phyloP scores from a whole-genome alignment of 2,797 vertebrate species.

The Acanthiza pusilla region DNA sequence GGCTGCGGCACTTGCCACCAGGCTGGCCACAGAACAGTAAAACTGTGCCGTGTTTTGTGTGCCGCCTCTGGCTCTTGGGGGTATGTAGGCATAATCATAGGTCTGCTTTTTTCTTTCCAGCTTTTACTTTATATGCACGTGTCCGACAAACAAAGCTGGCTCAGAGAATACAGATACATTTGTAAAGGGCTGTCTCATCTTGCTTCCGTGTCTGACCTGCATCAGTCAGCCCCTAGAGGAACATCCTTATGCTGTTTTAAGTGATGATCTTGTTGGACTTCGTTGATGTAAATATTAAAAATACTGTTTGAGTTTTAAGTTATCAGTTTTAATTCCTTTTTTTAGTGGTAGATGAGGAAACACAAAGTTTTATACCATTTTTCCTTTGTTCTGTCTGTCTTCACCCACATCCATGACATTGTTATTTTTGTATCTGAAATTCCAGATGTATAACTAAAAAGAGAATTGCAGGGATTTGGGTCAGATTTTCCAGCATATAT shows the following conservation, averaged over 20 bases:
- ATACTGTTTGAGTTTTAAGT: neutral
- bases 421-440: neutral
- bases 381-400: neutral
- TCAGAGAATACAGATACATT: neutral
- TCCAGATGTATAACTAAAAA: neutral
- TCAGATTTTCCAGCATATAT: neutral
- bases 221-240: neutral
- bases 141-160: neutral
- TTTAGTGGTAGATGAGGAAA: neutral
- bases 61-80: neutral
- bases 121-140: neutral
- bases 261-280: neutral
- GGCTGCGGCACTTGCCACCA: neutral
- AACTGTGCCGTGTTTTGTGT: accelerated
- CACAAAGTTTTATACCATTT: conserved; percentile 1
- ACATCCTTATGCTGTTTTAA: neutral
- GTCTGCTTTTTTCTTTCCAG: conserved; percentile 6
- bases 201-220: neutral
- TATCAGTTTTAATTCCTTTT: conserved; percentile 17
- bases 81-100: neutral
- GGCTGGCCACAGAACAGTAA: neutral
- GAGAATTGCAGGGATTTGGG: neutral
- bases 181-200: neutral
- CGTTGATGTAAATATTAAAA: conserved; percentile 4
- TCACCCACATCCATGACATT: neutral